These are phyloP conservation scores for chimpanzee (Pan troglodytes) DNA, from an alignment of 2,113 vertebrate genomes.

Conservation along the genomic window NHGRI_mPanTro3-v2.1_pri NC_072410.2:80769001-80769500, in stretches of 20 bases:
- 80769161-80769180: neutral
- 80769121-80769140: conserved; percentile 51
- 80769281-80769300: neutral
- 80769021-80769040: neutral
- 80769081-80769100: conserved; percentile 68
- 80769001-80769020: conserved; percentile 68
- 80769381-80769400: neutral
- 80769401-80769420: neutral
- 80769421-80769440: neutral
- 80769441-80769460: neutral
- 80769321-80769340: neutral
- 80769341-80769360: neutral
- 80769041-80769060: conserved; percentile 43
- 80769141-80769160: neutral
- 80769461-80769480: neutral
- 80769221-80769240: neutral
- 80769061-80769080: conserved; percentile 64
- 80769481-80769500: neutral
- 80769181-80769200: neutral
- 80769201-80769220: neutral
- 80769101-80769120: neutral
- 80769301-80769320: neutral
- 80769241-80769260: neutral
- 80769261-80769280: neutral
- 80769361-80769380: neutral